Evolutionary conservation across 2,888 invertebrate species (phyloP), one percentile per base, ranked within the genome.

Genomic region (Reticulitermes lucifugus): DNA sequence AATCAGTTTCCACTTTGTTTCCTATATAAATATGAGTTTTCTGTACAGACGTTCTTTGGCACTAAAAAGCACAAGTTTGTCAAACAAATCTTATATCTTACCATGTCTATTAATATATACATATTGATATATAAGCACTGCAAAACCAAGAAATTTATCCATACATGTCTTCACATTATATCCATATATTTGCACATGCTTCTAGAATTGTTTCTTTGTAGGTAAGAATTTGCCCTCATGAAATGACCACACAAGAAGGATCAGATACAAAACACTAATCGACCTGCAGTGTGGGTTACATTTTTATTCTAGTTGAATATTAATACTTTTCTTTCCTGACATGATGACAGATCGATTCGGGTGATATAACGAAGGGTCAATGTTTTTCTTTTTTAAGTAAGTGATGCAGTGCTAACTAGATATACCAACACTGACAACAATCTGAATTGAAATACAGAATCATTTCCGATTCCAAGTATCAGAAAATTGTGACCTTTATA

Each of bases 21-120:
- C 25, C 65, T 65, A 65, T 6, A 25, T 65, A 41, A 29, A 35
- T 21, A 6, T 10, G 1, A 73, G 77, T 43, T 46, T 65, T n/a
- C 51, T 77, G 14, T 46, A 77, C 77, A 51, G 46, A 6, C 3
- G n/a, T 77, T 77, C 77, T 77, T 77, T 77, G 77, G 77, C 77
- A 77, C 77, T 10, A 77, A 77, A 46, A 77, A 77, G 10, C 77
- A 22, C 77, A 77, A 4, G 65, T 25, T 65, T 65, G 25, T 65
- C n/a, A 65, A 9, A 55, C 18, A 18, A 55, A 55, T 18, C 18
- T 1, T 73, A 35, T 41, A 46, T 10, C n/a, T 12, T 77, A 41
- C 21, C n/a, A 43, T n/a, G 22, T 46, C 35, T 21, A 46, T 46
- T 46, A 18, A 77, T 77, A 73, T 73, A 73, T 35, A 73, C 73